phyloP scores from a whole-genome alignment of 2,888 invertebrate species.

The Cheilosia impressa region DNA sequence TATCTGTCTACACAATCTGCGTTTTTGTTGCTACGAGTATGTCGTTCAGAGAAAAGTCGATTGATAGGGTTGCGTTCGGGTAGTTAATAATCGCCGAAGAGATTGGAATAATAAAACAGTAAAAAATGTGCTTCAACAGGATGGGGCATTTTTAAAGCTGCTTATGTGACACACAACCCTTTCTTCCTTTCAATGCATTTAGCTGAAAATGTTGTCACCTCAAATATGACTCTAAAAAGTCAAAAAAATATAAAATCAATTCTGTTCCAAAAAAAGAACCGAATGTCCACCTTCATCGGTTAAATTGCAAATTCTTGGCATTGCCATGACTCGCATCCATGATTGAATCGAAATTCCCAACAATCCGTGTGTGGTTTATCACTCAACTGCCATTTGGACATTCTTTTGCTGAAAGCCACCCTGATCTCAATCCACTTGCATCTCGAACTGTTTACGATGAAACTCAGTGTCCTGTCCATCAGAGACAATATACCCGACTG shows the following conservation, averaged over 20 bases:
- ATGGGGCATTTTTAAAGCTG: no score
- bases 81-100: not conserved
- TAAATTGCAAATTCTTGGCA: conserved; percentile 65
- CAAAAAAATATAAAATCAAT: no score
- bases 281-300: conserved; percentile 36
- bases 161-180: no score
- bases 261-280: not conserved
- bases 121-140: no score
- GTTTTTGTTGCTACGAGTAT: not conserved
- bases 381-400: conserved; percentile 62
- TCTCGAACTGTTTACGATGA: conserved; percentile 62
- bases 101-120: no score
- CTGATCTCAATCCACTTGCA: not conserved
- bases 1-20: conserved; percentile 7
- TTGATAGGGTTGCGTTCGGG: not conserved
- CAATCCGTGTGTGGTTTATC: conserved; percentile 71
- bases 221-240: no score
- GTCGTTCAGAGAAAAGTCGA: not conserved
- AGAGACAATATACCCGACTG: conserved; percentile 55
- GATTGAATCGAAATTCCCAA: conserved; percentile 55
- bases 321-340: conserved; percentile 27
- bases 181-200: no score
- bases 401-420: conserved; percentile 29
- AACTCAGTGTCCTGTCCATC: conserved; percentile 72
- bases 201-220: no score